Evolutionary conservation across 2,888 invertebrate genomes (phyloP).

Genomic region (Ceratothoa steindachneri): DNA sequence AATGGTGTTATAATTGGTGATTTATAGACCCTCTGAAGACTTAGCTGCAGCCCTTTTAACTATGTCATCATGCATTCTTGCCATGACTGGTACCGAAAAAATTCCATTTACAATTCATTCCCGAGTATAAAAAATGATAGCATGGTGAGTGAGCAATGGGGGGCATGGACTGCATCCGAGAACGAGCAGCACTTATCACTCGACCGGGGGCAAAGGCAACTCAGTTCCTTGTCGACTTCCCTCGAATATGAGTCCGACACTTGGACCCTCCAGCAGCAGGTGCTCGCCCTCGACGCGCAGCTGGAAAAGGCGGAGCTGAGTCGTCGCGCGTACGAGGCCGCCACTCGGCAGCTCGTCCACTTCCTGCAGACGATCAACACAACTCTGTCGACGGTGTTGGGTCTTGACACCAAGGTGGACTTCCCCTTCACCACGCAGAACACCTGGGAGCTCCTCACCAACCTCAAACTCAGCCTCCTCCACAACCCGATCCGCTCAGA

Average conservation of each 20-base stretch:
- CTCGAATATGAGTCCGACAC: background rate
- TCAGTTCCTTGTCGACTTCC: background rate
- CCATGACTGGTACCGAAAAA: too few species aligned
- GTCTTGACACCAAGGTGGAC: background rate
- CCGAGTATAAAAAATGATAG: too few species aligned
- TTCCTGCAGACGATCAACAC: constrained; percentile 37
- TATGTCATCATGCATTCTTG: too few species aligned
- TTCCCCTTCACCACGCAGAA: background rate
- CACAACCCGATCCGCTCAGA: background rate
- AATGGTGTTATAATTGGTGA: too few species aligned
- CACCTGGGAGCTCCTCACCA: background rate
- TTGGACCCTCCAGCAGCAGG: background rate
- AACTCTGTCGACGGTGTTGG: constrained; percentile 16
- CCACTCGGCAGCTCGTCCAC: constrained; percentile 35
- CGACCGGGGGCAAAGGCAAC: background rate
- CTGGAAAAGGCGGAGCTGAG: constrained; percentile 22
- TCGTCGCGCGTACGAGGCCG: constrained; percentile 38
- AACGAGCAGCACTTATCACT: background rate
- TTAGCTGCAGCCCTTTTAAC: too few species aligned
- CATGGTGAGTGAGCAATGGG: too few species aligned
- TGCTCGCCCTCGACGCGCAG: background rate
- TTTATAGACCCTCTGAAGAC: too few species aligned
- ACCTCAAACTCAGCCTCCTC: background rate
- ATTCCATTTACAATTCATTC: too few species aligned
- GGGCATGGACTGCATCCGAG: background rate